Base-by-base conservation (phyloP, 2,797 vertebrate species). In the Molothrus ater region DNA sequence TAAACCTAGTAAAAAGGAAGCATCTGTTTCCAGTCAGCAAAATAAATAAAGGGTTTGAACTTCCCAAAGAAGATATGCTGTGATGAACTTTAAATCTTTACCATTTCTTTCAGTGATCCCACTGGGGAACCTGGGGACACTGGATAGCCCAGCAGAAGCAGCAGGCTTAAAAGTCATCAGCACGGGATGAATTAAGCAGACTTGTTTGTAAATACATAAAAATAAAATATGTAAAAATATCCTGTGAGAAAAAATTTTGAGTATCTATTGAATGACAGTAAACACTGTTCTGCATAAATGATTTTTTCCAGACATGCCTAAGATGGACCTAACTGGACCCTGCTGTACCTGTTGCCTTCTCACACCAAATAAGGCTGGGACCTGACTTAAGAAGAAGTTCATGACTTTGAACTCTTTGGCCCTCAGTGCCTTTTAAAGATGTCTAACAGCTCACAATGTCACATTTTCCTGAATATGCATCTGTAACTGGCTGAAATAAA, bases 111-210 rank as follows among this genome's bases (percentile, higher is more conserved):
- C 68, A 65, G 45, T 1, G 2, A 65, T 80, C 70, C 34, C 63
- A 18, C 53, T 92, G 90, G 53, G 81, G 43, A 81, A 38, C 17
- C 9, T 22, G 5, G 51, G 40, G 59, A 56, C 43, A 43, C 36
- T 79, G 56, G 45, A 78, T 12, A 56, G n/a, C 22, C 38, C 56
- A 86, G 59, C 32, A 88, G 70, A 93, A 91, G 47, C 2, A 91
- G 25, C 90, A 96, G 82, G 28, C 36, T 94, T 92, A 92, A 97
- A 94, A 95, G 38, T 45, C 80, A 90, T 93, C 53, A 86, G 26
- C 31, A 50, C 1, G 1, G 8, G 17, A 81, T 80, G 48, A 29
- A 88, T 54, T 81, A 57, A 86, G 22, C 54, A 88, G 51, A 21
- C 34, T 69, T 94, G 69, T 80, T 93, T 94, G 72, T 50, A 90